Evolutionary conservation across 2,113 vertebrate species (phyloP).

Genomic region (Daphoenositta chrysoptera): DNA sequence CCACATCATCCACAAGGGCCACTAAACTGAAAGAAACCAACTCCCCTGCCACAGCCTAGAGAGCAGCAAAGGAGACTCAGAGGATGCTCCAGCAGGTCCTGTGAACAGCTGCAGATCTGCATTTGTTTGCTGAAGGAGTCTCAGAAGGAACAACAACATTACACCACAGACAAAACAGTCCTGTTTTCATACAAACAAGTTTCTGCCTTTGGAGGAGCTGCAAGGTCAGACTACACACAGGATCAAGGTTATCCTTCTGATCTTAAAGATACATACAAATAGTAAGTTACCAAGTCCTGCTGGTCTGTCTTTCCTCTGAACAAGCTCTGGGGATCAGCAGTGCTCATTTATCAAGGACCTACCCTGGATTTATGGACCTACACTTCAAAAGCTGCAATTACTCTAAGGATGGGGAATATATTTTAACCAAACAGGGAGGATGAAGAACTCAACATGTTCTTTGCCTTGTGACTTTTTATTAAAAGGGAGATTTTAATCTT

Average conservation of each 20-base stretch:
- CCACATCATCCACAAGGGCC: neutral
- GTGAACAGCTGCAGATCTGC: neutral
- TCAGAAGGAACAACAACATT: neutral
- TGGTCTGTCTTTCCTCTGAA: neutral
- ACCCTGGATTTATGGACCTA: neutral
- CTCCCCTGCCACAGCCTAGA: neutral
- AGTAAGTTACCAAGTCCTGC: neutral
- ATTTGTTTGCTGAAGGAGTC: neutral
- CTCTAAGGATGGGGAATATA: neutral
- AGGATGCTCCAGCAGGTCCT: neutral
- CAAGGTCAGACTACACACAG: neutral
- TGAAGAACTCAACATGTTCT: neutral
- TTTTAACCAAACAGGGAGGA: neutral
- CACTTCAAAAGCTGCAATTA: slow-evolving; percentile 29
- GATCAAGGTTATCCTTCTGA: neutral
- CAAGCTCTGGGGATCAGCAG: neutral
- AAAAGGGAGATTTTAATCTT: neutral
- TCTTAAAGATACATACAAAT: neutral
- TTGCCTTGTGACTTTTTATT: neutral
- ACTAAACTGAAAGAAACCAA: neutral
- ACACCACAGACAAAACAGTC: neutral
- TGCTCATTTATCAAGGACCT: neutral
- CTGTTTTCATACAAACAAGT: neutral
- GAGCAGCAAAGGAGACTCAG: neutral
- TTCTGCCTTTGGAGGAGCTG: neutral